phyloP scores from a whole-genome alignment of 2,113 vertebrate genomes.

The Redunca redunca region DNA sequence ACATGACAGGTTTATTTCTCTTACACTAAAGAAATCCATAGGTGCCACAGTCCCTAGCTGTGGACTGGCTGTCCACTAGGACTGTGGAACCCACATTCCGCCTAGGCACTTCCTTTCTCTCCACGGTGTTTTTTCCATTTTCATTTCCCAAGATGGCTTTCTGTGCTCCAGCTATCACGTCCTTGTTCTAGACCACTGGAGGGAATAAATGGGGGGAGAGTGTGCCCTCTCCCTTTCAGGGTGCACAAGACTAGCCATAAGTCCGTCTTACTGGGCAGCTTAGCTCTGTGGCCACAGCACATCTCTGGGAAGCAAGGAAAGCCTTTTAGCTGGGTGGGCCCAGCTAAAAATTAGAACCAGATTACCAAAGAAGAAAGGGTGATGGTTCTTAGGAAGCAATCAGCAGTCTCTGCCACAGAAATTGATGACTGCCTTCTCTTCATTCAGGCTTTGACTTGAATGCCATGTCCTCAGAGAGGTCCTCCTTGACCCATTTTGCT shows the following conservation, averaged over 20 bases:
- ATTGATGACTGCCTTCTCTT: neutral
- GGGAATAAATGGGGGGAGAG: neutral
- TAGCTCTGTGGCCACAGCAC: neutral
- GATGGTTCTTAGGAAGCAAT: neutral
- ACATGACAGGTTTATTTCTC: neutral
- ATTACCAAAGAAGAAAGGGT: neutral
- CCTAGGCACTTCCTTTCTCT: neutral
- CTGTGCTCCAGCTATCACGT: neutral
- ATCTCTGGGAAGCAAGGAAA: neutral
- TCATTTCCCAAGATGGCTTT: neutral
- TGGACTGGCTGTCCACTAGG: too few species aligned
- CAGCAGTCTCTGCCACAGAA: neutral
- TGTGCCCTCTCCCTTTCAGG: neutral
- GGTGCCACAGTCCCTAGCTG: neutral
- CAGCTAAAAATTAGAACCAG: neutral
- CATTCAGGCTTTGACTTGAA: neutral
- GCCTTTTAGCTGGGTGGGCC: neutral
- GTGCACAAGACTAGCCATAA: neutral
- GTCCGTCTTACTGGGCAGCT: neutral
- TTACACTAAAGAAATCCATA: neutral
- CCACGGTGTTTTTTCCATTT: neutral
- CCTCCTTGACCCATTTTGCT: neutral
- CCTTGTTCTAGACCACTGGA: neutral
- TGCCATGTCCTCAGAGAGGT: neutral
- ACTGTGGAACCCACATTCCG: neutral